Evolutionary conservation across 2,113 vertebrate genomes (phyloP).

Genomic region (Tetrao urogallus): DNA sequence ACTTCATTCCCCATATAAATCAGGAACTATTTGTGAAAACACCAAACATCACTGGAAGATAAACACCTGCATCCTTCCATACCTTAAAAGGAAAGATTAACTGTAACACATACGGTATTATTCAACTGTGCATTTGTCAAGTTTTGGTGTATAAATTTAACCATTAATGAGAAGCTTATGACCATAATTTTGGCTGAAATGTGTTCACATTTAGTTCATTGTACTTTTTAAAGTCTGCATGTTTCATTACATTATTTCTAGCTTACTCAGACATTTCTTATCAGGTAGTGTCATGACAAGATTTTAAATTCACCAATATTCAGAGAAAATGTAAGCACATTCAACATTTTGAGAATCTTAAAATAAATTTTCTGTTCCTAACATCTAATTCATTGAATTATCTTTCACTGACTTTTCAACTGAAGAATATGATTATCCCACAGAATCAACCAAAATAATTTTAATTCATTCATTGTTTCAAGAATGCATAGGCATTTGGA

Average conservation of each 20-base stretch:
- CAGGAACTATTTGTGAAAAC: neutral
- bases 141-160: neutral
- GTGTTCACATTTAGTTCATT: neutral
- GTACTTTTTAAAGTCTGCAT: neutral
- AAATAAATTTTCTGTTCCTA: neutral
- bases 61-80: neutral
- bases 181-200: neutral
- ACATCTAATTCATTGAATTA: neutral
- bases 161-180: neutral
- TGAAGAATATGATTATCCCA: neutral
- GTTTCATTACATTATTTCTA: neutral
- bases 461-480: neutral
- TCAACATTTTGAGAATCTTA: neutral
- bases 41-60: neutral
- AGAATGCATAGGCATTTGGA: neutral
- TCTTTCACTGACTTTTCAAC: neutral
- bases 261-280: constrained; percentile 19
- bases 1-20: neutral
- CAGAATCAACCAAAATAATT: neutral
- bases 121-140: neutral
- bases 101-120: neutral
- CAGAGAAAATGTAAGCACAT: neutral
- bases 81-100: neutral
- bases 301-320: neutral
- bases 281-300: neutral